Evolutionary conservation across 2,888 invertebrate genomes (phyloP).

Genomic region (Anticlea derivata): DNA sequence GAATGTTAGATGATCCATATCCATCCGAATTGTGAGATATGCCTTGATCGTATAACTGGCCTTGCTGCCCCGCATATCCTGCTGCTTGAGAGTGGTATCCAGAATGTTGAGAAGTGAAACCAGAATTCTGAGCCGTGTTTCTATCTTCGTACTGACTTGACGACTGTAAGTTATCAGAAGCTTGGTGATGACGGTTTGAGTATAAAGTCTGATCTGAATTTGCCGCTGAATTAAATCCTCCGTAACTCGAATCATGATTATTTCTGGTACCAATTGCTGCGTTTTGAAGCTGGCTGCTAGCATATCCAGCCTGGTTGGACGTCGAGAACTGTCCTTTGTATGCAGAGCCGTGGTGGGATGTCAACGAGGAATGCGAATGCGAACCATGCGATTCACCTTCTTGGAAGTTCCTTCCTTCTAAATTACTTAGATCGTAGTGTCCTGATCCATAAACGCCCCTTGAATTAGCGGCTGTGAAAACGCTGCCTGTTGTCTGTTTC

Average conservation of each 20-base stretch:
- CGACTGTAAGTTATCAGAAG: constrained; percentile 45
- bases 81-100: constrained; percentile 53
- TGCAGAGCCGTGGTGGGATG: constrained; percentile 29
- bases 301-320: constrained; percentile 38
- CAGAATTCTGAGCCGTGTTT: constrained; percentile 44
- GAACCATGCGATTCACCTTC: constrained; percentile 52
- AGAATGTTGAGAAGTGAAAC: constrained; percentile 43
- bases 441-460: constrained; percentile 72
- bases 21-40: constrained; percentile 41
- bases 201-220: constrained; percentile 38
- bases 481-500: constrained; percentile 63
- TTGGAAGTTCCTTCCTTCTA: constrained; percentile 70
- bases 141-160: constrained; percentile 45
- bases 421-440: constrained; percentile 62
- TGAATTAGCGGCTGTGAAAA: constrained; percentile 71
- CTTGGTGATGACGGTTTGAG: constrained; percentile 48
- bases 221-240: constrained; percentile 44
- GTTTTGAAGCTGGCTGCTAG: constrained; percentile 6
- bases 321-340: constrained; percentile 30
- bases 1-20: constrained; percentile 46
- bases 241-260: constrained; percentile 46
- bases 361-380: constrained; percentile 48
- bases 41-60: constrained; percentile 42
- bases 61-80: constrained; percentile 51
- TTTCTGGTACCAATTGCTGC: constrained; percentile 28